These are phyloP conservation scores for Lathronympha strigana DNA, from an alignment of 2,888 invertebrate species.

Conservation along the genomic window DNA sequence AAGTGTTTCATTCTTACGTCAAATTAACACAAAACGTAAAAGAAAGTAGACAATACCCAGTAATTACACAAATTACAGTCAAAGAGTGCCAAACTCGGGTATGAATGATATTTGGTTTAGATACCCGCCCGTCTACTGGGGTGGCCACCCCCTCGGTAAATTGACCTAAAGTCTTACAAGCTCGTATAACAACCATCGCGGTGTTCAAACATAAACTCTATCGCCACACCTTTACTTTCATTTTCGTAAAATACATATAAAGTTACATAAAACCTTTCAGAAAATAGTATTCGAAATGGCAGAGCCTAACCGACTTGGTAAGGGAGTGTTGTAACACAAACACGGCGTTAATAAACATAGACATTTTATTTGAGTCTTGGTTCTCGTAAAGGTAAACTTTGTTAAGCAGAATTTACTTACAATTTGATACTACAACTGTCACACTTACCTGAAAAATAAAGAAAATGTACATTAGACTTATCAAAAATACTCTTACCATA, in stretches of 20 bases:
- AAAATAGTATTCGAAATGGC: conserved; percentile 20
- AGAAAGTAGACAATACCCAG: conserved; percentile 15
- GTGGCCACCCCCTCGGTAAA: conserved; percentile 38
- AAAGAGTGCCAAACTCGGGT: conserved; percentile 40
- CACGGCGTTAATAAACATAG: conserved; percentile 36
- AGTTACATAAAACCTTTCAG: conserved; percentile 1
- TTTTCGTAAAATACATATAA: background rate
- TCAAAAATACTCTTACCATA: too few relatives aligned
- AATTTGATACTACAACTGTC: background rate
- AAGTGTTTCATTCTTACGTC: background rate
- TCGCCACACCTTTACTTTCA: background rate
- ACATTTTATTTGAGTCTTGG: conserved; percentile 40
- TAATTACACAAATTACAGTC: conserved; percentile 33
- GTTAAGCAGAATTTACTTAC: conserved; percentile 33
- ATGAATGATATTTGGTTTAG: conserved; percentile 42
- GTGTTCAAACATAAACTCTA: background rate
- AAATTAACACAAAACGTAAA: conserved; percentile 4
- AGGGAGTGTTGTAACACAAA: conserved; percentile 40
- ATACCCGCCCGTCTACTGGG: conserved; percentile 36
- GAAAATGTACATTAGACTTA: too few relatives aligned
- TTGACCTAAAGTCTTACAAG: conserved; percentile 23
- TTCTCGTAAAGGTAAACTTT: conserved; percentile 29
- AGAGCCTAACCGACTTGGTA: conserved; percentile 39
- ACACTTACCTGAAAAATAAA: conserved; percentile 22
- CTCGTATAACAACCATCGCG: background rate